A percentile compares a stretch with the other conserved stretches of the same genome.
These are phyloP conservation scores for Eupithecia dodoneata DNA, from an alignment of 2,888 invertebrate genomes.

Conservation along the genomic window DNA sequence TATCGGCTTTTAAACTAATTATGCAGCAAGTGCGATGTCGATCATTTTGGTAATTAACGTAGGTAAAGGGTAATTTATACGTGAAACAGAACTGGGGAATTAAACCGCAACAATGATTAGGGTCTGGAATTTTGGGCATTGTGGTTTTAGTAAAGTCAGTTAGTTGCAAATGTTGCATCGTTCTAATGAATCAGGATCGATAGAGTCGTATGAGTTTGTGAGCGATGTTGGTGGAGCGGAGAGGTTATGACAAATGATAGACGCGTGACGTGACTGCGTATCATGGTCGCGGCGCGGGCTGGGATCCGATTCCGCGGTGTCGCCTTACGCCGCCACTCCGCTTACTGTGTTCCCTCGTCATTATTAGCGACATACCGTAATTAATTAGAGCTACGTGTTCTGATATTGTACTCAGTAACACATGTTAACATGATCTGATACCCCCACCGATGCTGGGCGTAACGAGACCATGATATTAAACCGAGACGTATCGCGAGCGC, in stretches of 20 bases:
- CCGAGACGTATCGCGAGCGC: conserved; percentile 55
- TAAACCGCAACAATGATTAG: conserved; percentile 25
- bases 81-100: conserved; percentile 20
- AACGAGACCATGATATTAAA: conserved; percentile 59
- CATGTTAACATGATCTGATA: conserved; percentile 69
- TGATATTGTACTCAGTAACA: conserved; percentile 65
- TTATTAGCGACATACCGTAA: conserved; percentile 70
- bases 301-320: conserved; percentile 58
- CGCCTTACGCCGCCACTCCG: conserved; percentile 57
- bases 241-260: conserved; percentile 64
- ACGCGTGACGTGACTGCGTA: conserved; percentile 62
- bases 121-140: conserved; percentile 13
- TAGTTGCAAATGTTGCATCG: conserved; percentile 31
- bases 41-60: conserved; percentile 20
- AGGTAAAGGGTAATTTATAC: conserved; percentile 18
- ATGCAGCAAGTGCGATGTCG: conserved; percentile 5
- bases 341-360: conserved; percentile 59
- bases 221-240: conserved; percentile 48
- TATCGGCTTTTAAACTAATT: conserved; percentile 26
- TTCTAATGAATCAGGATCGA: conserved; percentile 39
- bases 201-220: conserved; percentile 43
- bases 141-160: conserved; percentile 21
- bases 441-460: conserved; percentile 49
- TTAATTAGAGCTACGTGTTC: conserved; percentile 67
- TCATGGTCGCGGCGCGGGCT: conserved; percentile 32